phyloP scores from a whole-genome alignment of 2,113 vertebrate species.

The Mirza zaza region DNA sequence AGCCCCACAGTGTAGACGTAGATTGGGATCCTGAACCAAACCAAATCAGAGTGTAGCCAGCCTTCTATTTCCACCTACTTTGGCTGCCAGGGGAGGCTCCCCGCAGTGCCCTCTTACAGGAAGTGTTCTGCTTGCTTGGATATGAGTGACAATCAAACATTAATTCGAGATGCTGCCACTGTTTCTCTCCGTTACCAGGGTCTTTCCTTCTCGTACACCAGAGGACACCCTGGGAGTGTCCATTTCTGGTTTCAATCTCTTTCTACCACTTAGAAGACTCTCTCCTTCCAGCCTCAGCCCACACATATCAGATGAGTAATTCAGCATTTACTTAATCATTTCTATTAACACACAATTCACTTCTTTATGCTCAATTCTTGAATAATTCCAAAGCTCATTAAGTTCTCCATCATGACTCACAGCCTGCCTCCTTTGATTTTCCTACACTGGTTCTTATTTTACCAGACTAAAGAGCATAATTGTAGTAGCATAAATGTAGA shows the following conservation, averaged over 20 bases:
- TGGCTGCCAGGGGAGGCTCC: neutral
- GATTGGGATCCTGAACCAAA: neutral
- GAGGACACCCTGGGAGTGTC: neutral
- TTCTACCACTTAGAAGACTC: neutral
- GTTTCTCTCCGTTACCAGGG: neutral
- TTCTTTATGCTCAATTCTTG: neutral
- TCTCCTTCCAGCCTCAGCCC: neutral
- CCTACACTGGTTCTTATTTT: neutral
- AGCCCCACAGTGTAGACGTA: neutral
- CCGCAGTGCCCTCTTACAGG: neutral
- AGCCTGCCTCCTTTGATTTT: neutral
- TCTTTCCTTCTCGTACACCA: neutral
- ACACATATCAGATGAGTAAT: neutral
- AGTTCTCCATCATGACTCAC: neutral
- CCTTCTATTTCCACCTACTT: neutral
- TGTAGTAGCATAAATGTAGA: neutral
- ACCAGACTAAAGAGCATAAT: neutral
- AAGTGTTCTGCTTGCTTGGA: neutral
- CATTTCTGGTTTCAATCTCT: neutral
- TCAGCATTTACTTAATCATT: neutral
- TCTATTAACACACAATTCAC: neutral
- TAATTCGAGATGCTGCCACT: neutral
- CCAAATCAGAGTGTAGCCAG: neutral
- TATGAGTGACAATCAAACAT: neutral
- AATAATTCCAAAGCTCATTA: neutral